A percentile compares a stretch with the other conserved stretches of the same genome.
Conservation (phyloP, 2,888 invertebrate genomes). For the Lasioglossum figueresi region DNA sequence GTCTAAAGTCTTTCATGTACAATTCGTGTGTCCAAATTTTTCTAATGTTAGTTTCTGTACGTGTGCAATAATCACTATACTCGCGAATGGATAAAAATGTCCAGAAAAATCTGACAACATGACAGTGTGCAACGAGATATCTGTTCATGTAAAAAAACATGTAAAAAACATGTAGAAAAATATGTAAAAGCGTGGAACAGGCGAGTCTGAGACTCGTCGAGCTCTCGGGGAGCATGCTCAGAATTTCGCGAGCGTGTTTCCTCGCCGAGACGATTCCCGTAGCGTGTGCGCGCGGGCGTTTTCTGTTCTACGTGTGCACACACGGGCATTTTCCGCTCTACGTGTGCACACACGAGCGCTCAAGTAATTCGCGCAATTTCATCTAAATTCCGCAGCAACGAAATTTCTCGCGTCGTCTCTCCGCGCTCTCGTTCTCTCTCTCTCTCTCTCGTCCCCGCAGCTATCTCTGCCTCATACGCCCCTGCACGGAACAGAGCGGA, state of each 20-base stretch:
- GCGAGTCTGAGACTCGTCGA: background rate
- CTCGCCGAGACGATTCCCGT: conserved; percentile 34
- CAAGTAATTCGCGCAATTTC: conserved; percentile 83
- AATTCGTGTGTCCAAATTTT: too few species aligned
- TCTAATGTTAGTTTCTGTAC: too few species aligned
- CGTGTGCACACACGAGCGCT: conserved; percentile 51
- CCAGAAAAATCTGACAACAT: background rate
- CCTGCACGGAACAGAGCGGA: background rate
- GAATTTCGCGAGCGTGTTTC: conserved; percentile 54
- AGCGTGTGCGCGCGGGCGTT: conserved; percentile 8
- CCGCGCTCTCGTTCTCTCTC: conserved; percentile 30
- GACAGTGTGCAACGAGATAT: too few species aligned
- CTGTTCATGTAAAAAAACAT: too few species aligned
- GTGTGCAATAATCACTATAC: too few species aligned
- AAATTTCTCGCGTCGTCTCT: conserved; percentile 78
- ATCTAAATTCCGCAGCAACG: conserved; percentile 82
- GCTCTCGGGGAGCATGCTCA: conserved; percentile 36
- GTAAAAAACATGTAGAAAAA: background rate
- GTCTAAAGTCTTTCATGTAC: too few species aligned
- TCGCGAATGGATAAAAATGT: background rate
- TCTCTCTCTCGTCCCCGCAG: background rate
- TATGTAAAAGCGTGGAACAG: background rate
- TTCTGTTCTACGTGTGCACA: background rate
- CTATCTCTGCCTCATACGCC: background rate
- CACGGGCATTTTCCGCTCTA: background rate